Conservation (phyloP, 1,140 invertebrate genomes). For the Philaenus spumarius region DNA sequence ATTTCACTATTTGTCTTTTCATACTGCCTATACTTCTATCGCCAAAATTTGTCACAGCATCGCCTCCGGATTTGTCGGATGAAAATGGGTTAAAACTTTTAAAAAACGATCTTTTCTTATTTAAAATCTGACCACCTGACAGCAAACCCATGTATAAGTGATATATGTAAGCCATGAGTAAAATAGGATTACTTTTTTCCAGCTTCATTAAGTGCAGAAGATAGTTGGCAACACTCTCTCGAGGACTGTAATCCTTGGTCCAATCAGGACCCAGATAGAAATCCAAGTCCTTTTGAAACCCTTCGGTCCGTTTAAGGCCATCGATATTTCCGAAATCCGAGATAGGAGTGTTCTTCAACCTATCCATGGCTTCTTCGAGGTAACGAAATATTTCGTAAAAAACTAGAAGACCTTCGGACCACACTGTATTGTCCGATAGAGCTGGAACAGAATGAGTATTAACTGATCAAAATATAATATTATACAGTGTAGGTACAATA, state of each 20-base stretch:
- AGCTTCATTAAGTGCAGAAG: slow-evolving; percentile 57
- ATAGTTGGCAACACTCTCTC: slow-evolving; percentile 55
- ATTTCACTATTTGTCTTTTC: slow-evolving; percentile 54
- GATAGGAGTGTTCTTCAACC: slow-evolving; percentile 42
- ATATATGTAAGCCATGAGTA: slow-evolving; percentile 71
- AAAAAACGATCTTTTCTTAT: slow-evolving; percentile 58
- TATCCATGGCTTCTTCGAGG: slow-evolving; percentile 56
- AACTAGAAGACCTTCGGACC: slow-evolving; percentile 69
- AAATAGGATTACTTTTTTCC: slow-evolving; percentile 55
- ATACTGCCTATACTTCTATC: slow-evolving; percentile 50
- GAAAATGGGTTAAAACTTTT: slow-evolving; percentile 27
- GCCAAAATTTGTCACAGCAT: slow-evolving; percentile 55
- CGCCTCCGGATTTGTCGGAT: slow-evolving; percentile 35
- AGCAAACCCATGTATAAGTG: slow-evolving; percentile 74
- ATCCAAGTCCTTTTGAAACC: slow-evolving; percentile 64
- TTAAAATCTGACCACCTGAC: slow-evolving; percentile 70
- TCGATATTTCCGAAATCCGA: slow-evolving; percentile 41
- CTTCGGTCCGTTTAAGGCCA: slow-evolving; percentile 52
- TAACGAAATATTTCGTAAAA: slow-evolving; percentile 76
- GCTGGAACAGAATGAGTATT: slow-evolving; percentile 55
- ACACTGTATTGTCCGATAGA: slow-evolving; percentile 64
- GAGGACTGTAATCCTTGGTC: slow-evolving; percentile 46
- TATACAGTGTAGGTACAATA: too few relatives aligned
- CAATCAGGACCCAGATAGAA: slow-evolving; percentile 64
- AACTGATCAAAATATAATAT: too few relatives aligned